phyloP scores from a whole-genome alignment of 1,140 invertebrate genomes.

The Coptotermes formosanus region DNA sequence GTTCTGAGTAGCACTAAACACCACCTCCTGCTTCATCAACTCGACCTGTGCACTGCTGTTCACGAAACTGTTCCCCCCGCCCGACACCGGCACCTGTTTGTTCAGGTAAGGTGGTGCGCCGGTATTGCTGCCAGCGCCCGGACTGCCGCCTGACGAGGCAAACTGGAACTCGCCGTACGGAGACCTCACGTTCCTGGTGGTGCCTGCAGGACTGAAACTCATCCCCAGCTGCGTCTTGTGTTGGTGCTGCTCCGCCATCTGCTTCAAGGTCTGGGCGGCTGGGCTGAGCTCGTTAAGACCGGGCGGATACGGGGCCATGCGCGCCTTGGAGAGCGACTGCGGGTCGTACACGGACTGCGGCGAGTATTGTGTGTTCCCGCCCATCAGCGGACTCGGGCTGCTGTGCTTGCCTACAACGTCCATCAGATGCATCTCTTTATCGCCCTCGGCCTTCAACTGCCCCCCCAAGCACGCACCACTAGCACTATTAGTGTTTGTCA shows the following conservation, averaged over 20 bases:
- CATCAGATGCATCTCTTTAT: constrained; percentile 33
- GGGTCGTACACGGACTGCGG: constrained; percentile 48
- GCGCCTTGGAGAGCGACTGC: constrained; percentile 33
- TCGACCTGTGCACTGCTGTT: constrained; percentile 15
- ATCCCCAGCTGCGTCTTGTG: constrained; percentile 70
- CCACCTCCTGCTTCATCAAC: constrained; percentile 25
- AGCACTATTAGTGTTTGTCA: constrained; percentile 30
- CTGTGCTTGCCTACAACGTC: constrained; percentile 8
- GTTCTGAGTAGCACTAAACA: constrained; percentile 34
- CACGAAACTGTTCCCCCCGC: neutral
- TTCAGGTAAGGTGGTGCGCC: constrained; percentile 22
- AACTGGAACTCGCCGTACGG: constrained; percentile 39
- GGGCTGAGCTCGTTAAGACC: constrained; percentile 68
- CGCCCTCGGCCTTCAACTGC: constrained; percentile 49
- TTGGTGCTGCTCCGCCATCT: constrained; percentile 95
- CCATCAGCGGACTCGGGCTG: constrained; percentile 29
- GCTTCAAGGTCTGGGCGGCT: constrained; percentile 89
- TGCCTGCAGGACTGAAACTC: constrained; percentile 46
- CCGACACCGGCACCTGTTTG: constrained; percentile 18
- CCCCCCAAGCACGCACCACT: neutral
- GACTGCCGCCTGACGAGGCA: constrained; percentile 17
- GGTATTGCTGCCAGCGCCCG: constrained; percentile 28
- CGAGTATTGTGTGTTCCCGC: constrained; percentile 49
- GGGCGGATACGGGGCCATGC: neutral
- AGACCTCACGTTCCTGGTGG: constrained; percentile 35